Percentiles rank a stretch among this genome's conserved stretches.
Conservation (phyloP, 2,888 invertebrate species). For the Plebejus melissa region DNA sequence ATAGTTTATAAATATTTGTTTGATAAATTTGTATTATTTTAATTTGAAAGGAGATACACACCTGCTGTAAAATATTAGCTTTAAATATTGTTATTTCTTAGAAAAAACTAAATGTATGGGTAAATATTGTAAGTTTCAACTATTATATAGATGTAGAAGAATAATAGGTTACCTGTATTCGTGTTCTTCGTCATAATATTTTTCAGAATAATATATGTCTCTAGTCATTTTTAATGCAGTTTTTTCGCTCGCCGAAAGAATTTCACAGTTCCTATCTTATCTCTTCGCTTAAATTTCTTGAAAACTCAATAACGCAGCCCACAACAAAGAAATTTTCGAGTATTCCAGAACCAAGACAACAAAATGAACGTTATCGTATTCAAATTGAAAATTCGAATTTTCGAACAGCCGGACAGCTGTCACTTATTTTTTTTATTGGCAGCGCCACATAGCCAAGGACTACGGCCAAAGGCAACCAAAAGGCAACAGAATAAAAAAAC, state of each 20-base stretch:
- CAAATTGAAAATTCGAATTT: constrained; percentile 54
- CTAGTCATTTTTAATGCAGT: constrained; percentile 74
- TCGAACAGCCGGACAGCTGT: constrained; percentile 34
- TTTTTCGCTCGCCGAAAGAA: background rate
- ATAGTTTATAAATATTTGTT: background rate
- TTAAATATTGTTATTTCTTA: background rate
- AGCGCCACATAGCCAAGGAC: no score
- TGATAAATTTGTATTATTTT: background rate
- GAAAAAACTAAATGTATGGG: background rate
- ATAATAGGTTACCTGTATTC: constrained; percentile 88
- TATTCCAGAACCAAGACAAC: constrained; percentile 33
- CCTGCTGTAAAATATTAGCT: background rate
- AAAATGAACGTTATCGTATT: constrained; percentile 51
- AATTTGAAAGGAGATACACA: background rate
- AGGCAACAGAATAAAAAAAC: background rate
- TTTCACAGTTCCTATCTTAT: background rate
- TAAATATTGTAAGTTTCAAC: background rate
- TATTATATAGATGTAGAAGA: background rate
- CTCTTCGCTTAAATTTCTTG: constrained; percentile 1
- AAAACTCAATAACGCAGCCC: constrained; percentile 30
- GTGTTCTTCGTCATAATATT: constrained; percentile 93
- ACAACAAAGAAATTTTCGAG: constrained; percentile 36
- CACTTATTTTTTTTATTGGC: background rate
- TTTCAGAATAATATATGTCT: constrained; percentile 95
- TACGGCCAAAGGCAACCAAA: background rate